A percentile compares a stretch with the other conserved stretches of the same genome.
Evolutionary conservation across 2,113 vertebrate species (phyloP).

Genomic region (Tragelaphus buxtoni): DNA sequence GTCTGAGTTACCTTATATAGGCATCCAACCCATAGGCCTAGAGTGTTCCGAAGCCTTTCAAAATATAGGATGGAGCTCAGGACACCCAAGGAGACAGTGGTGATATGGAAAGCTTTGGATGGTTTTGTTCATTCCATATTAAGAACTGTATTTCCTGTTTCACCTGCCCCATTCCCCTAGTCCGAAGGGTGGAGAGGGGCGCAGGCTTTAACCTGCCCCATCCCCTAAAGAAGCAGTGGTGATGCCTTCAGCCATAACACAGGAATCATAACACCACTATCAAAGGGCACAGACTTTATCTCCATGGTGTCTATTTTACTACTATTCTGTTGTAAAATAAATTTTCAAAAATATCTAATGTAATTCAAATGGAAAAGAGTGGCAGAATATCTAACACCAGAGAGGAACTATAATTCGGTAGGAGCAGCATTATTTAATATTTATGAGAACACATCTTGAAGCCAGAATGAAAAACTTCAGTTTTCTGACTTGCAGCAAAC

Average conservation of each 20-base stretch:
- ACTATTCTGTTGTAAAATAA: conserved; percentile 7
- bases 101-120: neutral
- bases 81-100: neutral
- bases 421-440: neutral
- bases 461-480: neutral
- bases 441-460: neutral
- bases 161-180: neutral
- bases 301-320: neutral
- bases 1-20: neutral
- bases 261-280: neutral
- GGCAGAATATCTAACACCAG: neutral
- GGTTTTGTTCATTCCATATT: neutral
- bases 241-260: neutral
- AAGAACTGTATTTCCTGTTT: neutral
- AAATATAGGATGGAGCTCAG: neutral
- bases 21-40: neutral
- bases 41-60: neutral
- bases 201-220: neutral
- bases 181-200: neutral
- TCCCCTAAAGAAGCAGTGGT: neutral
- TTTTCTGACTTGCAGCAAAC: neutral
- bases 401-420: neutral
- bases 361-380: neutral
- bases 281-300: neutral
- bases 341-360: neutral